A percentile compares a stretch with the other conserved stretches of the same genome.
These are phyloP conservation scores for Tiliacea aurago DNA, from an alignment of 2,888 invertebrate genomes.

Conservation along the genomic window DNA sequence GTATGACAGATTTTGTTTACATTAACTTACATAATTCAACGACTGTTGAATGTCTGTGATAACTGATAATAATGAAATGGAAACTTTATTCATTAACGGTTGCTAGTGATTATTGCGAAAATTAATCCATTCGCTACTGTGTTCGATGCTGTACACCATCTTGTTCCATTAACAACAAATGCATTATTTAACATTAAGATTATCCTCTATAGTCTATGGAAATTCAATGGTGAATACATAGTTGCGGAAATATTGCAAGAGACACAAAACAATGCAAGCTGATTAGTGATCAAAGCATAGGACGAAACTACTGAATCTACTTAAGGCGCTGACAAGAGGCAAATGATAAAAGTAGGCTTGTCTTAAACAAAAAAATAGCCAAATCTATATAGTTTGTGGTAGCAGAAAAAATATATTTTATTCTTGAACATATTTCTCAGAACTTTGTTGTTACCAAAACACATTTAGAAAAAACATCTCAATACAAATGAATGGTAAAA, in stretches of 20 bases:
- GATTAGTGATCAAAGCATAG: neutral
- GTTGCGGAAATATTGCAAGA: neutral
- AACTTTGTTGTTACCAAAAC: too few relatives aligned
- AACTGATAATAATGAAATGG: constrained; percentile 18
- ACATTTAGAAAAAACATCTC: too few relatives aligned
- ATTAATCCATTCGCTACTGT: constrained; percentile 1
- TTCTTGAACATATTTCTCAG: too few relatives aligned
- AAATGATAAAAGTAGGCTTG: too few relatives aligned
- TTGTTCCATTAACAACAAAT: neutral
- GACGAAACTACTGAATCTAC: neutral
- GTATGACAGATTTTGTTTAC: constrained; percentile 34
- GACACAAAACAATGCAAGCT: too few relatives aligned
- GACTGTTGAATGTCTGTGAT: constrained; percentile 26
- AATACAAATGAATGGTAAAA: too few relatives aligned
- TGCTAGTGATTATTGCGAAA: constrained; percentile 15
- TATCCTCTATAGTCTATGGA: neutral
- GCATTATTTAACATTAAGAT: constrained; percentile 13
- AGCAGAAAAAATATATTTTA: too few relatives aligned
- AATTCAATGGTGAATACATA: neutral
- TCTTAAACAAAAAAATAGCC: too few relatives aligned
- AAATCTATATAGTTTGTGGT: too few relatives aligned
- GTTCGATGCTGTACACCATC: neutral
- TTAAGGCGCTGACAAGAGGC: too few relatives aligned
- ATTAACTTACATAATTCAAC: constrained; percentile 31
- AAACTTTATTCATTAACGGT: constrained; percentile 16